Evolutionary conservation across 2,888 invertebrate species (phyloP), one percentile per base, ranked within the genome.

Genomic region (Lasius platythorax): DNA sequence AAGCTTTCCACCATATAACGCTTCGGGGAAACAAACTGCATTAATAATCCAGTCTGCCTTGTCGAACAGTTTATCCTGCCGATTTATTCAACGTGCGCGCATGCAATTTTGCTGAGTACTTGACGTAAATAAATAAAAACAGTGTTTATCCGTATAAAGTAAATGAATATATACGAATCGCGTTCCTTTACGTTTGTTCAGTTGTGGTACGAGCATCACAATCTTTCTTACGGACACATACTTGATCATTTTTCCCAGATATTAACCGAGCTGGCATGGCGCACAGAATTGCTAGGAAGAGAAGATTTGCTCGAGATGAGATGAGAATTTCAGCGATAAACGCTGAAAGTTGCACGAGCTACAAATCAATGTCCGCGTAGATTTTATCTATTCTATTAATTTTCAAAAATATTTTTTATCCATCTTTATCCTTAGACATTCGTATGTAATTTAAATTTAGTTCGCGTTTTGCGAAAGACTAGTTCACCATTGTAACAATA

Each of bases 31-130:
- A 82, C 33, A 30, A 75, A 61, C 63, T 70, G 61, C 78, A 82
- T 88, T 84, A 86, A 84, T 78, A 85, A 82, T 86, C 64, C 70
- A 56, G 11, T 15, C 53, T 73, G 53, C 33, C 76, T 82, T 63
- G 28, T 58, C 11, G 18, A 64, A 56, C 43, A 46, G 78, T 82
- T 84, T 86, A 84, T 63, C 53, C 43, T 33, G 53, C 43, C 61
- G 23, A 63, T 37, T 46, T 56, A 50, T 33, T 30, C 56, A 58
- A 11, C 28, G 23, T 63, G 75, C 30, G 73, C 78, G 18, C 56
- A 30, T 12, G 37, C 8, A 61, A 74, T 28, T 83, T 83, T 46
- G 53, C 63, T 73, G 84, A 63, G 66, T 75, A 84, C 79, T 84
- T 82, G 68, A 86, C 63, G 61, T 56, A 79, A 85, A 84, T 9